These are phyloP conservation scores for Podarcis cretensis DNA, from an alignment of 2,113 vertebrate species.

Conservation along the genomic window DNA sequence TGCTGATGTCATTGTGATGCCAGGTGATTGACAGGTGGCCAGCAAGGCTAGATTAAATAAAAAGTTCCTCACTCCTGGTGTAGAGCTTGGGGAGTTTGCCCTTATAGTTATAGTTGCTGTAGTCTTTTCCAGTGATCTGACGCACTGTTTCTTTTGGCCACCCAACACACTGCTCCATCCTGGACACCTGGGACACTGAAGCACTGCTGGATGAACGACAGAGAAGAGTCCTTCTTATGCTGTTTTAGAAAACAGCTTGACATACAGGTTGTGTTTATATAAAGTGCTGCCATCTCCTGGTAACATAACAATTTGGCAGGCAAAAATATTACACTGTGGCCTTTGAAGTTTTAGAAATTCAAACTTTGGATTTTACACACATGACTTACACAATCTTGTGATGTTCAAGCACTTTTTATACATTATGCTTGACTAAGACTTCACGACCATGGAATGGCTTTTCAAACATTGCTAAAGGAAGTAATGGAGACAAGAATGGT, in stretches of 20 bases:
- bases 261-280: background rate
- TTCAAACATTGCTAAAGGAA: background rate
- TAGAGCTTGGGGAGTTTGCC: no score
- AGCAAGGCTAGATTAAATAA: no score
- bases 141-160: background rate
- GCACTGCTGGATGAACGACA: background rate
- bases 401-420: background rate
- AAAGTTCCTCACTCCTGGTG: background rate
- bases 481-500: background rate
- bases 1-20: no score
- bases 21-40: no score
- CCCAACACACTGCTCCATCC: background rate
- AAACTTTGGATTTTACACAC: background rate
- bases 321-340: background rate
- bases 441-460: no score
- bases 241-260: background rate
- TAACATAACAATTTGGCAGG: background rate
- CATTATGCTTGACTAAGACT: background rate
- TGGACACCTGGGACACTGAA: background rate
- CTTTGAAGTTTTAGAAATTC: background rate
- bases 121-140: background rate
- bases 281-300: constrained; percentile 65
- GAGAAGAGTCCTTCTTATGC: background rate
- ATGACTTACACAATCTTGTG: background rate
- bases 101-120: background rate